Percentiles rank a stretch among this genome's conserved stretches.
phyloP scores from a whole-genome alignment of 2,113 vertebrate species.

The Phainopepla nitens region DNA sequence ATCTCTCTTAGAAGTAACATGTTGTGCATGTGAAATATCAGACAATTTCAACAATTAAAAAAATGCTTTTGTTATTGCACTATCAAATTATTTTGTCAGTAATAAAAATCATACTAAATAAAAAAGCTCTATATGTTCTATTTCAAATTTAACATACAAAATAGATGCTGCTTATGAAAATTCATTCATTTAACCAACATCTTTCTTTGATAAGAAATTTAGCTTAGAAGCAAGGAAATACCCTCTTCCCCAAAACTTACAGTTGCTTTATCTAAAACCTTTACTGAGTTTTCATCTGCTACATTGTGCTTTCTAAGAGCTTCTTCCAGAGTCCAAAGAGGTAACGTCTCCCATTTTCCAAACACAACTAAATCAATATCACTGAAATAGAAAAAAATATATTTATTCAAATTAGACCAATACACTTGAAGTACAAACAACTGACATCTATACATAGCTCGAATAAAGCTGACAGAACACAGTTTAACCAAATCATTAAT shows the following conservation, averaged over 20 bases:
- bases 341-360: slow-evolving; percentile 94
- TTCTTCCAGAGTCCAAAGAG: slow-evolving; percentile 96
- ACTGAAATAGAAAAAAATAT: slow-evolving; percentile 63
- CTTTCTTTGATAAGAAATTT: not conserved
- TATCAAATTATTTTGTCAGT: not conserved
- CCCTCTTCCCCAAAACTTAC: slow-evolving; percentile 71
- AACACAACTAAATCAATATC: slow-evolving; percentile 98
- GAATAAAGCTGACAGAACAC: not conserved
- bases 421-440: not conserved
- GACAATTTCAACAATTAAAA: not conserved
- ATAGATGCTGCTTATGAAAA: not conserved
- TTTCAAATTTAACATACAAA: not conserved
- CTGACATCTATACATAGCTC: not conserved
- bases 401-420: not conserved
- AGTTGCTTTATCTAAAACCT: slow-evolving; percentile 97
- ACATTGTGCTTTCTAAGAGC: slow-evolving; percentile 92
- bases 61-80: not conserved
- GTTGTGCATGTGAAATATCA: not conserved
- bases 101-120: not conserved
- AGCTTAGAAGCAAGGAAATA: not conserved
- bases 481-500: not conserved
- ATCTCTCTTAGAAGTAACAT: not conserved
- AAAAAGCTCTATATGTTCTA: not conserved
- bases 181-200: not conserved
- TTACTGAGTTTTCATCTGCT: slow-evolving; percentile 92